Base-by-base conservation (phyloP, 2,797 vertebrate species). In the Chloroceryle amazona region DNA sequence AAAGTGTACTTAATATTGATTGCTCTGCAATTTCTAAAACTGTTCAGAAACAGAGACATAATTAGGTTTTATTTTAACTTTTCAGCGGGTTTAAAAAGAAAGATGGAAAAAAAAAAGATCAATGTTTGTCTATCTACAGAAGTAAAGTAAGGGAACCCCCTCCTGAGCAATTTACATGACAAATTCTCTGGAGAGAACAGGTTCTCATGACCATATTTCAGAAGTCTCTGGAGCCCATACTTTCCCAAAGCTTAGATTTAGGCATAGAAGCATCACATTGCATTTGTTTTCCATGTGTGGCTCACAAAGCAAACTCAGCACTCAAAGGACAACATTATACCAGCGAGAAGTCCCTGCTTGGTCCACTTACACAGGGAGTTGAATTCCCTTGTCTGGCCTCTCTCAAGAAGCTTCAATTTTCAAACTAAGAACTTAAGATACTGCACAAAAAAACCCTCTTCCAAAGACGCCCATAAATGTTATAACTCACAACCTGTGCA, bases 1-100 rank as follows among this genome's bases (percentile, higher is more conserved):
- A 97, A 98, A 98, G 86, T 91, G 78, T 96, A 95, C 85, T 98
- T 98, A 96, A 97, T 98, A 98, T 98, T 96, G 96, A 98, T 97
- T 98, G 92, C 92, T 95, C 83, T 75, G 76, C 90, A 93, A 98
- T 98, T 97, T 98, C 96, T 81, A 96, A 95, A 97, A 97, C 96
- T 95, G 83, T 82, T 96, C 96, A 96, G 96, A 97, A 96, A 97
- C 73, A 95, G 66, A 96, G 76, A 91, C 47, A 13, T 96, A 97
- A 97, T 98, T 96, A 96, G 90, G 75, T 90, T 97, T 98, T 94
- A 97, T 96, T 93, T 96, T 61, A 98, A 95, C 81, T 93, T 96
- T 97, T 97, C 85, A 96, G 97, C 54, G 61, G 21, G 81, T 96
- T 94, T 91, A 67, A 96, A 97, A 97, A 95, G 66, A 94, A 96